Base-by-base conservation (phyloP, 2,888 invertebrate species). In the Agrilus biguttatus region DNA sequence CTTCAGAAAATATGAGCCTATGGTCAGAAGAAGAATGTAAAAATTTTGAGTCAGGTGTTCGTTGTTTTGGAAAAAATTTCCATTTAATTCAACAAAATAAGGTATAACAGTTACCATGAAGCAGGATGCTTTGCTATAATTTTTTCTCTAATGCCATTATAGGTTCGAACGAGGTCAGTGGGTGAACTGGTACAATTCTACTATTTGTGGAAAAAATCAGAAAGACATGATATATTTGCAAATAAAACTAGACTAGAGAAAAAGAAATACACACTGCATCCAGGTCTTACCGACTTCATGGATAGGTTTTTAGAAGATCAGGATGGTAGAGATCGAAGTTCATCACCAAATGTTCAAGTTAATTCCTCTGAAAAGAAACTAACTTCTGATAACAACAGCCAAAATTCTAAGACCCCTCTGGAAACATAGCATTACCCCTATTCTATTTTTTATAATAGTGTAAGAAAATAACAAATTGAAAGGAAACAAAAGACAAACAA, bases 11-110 rank as follows among this genome's bases (percentile, higher is more conserved):
- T 0, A 80, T 83, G 72, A 88, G 86, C 55, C 72, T 88, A 3
- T 97, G 96, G 95, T 92, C 93, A 2, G 95, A 96, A 63, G 93
- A 95, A 58, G 97, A 98, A 62, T 93, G 93, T 66, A 77, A 88
- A 43, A 90, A 91, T 65, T 98, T 98, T 68, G 97, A 98, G 72
- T 85, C 86, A 58, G 97, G 96, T 34, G 75, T 98, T 8, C 78
- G 91, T 59, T 79, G 80, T 45, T 91, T 87, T 59, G 96, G 96
- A 28, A 98, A 98, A 70, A 92, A 97, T 67, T 98, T 98, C 64
- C 86, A 90, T 62, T 73, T 84, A 50, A 96, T 97, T 59, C 86
- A 91, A 57, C 87, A 89, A 60, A 83, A 90, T 60, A 93, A 92
- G 75, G 93, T 80, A 57, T 53, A 48, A 35, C 36, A 36, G 21